Percentiles rank a stretch among this genome's conserved stretches.
phyloP scores from a whole-genome alignment of 1,140 invertebrate species.

The Cecropterus lyciades region DNA sequence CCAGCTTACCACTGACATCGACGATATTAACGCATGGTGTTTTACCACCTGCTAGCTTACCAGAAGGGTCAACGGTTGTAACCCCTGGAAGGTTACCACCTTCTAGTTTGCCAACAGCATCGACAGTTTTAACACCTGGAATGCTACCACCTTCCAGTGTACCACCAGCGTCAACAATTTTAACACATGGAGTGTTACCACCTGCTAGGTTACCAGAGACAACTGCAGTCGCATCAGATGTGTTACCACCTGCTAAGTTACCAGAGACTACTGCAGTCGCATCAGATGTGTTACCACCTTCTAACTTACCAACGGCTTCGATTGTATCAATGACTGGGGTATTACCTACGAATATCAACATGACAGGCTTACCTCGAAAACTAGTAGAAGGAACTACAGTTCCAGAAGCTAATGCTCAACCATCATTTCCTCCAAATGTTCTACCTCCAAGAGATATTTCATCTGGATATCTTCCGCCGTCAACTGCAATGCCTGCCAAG shows the following conservation, averaged over 20 bases:
- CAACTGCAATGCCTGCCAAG: neutral
- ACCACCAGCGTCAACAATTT: neutral
- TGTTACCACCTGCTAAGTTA: too few species aligned
- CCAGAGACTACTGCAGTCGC: neutral
- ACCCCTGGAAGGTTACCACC: too few species aligned
- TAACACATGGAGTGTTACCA: neutral
- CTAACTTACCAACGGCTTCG: too few species aligned
- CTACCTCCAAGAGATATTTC: neutral
- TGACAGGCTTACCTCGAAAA: too few species aligned
- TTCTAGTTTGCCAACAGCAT: too few species aligned
- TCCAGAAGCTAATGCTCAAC: too few species aligned
- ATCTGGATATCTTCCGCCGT: neutral
- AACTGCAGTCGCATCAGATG: too few species aligned
- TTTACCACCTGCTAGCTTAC: neutral
- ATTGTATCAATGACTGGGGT: too few species aligned
- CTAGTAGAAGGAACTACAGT: too few species aligned
- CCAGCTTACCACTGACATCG: neutral
- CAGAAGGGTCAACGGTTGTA: too few species aligned
- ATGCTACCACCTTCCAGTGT: neutral
- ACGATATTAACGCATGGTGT: neutral
- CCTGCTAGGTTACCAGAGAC: too few species aligned
- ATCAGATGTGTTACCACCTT: neutral
- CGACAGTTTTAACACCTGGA: neutral
- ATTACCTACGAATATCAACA: too few species aligned
- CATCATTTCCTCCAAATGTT: constrained; percentile 7